Conservation (phyloP, 2,113 vertebrate genomes). For the Phalacrocorax aristotelis region DNA sequence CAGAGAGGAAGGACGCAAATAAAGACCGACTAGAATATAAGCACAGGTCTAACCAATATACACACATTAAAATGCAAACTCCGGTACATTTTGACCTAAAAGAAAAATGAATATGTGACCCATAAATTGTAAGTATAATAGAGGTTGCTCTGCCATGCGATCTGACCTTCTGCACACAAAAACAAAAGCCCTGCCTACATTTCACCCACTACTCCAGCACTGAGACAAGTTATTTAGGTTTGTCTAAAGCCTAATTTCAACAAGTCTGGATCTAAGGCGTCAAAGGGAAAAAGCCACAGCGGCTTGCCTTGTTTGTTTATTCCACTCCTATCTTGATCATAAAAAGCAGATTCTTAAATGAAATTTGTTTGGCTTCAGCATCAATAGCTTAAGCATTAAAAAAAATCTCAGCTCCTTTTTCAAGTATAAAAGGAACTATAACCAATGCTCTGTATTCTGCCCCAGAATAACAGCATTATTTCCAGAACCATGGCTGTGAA, state of each 20-base stretch:
- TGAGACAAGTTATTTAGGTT: background rate
- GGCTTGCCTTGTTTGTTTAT: fast-evolving
- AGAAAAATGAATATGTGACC: background rate
- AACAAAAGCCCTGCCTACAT: too few relatives aligned
- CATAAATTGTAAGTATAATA: fast-evolving
- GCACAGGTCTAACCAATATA: background rate
- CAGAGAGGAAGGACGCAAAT: background rate
- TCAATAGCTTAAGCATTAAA: background rate
- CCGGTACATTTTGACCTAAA: too few relatives aligned
- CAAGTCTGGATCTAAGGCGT: too few relatives aligned
- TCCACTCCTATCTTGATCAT: fast-evolving
- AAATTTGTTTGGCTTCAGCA: background rate
- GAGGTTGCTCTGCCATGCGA: too few relatives aligned
- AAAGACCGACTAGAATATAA: background rate
- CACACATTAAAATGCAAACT: background rate
- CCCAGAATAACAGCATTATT: background rate
- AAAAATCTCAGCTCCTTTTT: background rate
- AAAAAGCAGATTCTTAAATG: background rate
- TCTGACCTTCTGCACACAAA: background rate
- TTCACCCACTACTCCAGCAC: background rate
- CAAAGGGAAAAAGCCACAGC: background rate
- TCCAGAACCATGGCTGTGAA: background rate
- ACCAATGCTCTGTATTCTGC: background rate
- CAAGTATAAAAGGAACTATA: background rate
- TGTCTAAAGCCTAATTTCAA: background rate